A percentile compares a stretch with the other conserved stretches of the same genome.
These are phyloP conservation scores for Oligia strigilis DNA, from an alignment of 2,888 invertebrate species.

Conservation along the genomic window DNA sequence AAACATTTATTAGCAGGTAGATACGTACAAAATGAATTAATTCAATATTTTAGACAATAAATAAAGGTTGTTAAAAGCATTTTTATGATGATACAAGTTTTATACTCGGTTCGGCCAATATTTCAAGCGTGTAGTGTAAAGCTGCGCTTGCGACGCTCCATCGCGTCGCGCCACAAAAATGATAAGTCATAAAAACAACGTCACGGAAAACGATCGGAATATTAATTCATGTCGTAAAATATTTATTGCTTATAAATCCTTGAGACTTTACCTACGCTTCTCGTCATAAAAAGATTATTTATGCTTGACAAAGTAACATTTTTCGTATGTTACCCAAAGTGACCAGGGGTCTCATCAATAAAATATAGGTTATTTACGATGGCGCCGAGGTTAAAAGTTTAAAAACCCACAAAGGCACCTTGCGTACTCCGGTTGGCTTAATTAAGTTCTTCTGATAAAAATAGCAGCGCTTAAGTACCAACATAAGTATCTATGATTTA, in stretches of 20 bases:
- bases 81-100: conserved; percentile 86
- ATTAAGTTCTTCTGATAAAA: conserved; percentile 74
- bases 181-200: conserved; percentile 90
- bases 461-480: conserved; percentile 61
- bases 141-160: conserved; percentile 79
- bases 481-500: conserved; percentile 71
- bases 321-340: conserved; percentile 89
- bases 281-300: conserved; percentile 91
- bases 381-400: conserved; percentile 82
- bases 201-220: conserved; percentile 90
- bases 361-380: conserved; percentile 87
- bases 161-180: conserved; percentile 88
- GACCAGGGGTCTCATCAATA: conserved; percentile 87
- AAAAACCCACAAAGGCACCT: conserved; percentile 71
- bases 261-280: conserved; percentile 90
- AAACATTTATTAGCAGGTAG: conserved; percentile 70
- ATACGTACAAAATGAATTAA: conserved; percentile 78
- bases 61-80: conserved; percentile 85
- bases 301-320: conserved; percentile 90
- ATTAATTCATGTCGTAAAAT: conserved; percentile 91
- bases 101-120: conserved; percentile 85
- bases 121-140: conserved; percentile 79
- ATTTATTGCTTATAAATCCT: conserved; percentile 91
- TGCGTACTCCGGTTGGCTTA: conserved; percentile 70
- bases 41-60: conserved; percentile 84